These are phyloP conservation scores for Corvus cornix DNA, from an alignment of 2,113 vertebrate genomes.

Conservation along the genomic window DNA sequence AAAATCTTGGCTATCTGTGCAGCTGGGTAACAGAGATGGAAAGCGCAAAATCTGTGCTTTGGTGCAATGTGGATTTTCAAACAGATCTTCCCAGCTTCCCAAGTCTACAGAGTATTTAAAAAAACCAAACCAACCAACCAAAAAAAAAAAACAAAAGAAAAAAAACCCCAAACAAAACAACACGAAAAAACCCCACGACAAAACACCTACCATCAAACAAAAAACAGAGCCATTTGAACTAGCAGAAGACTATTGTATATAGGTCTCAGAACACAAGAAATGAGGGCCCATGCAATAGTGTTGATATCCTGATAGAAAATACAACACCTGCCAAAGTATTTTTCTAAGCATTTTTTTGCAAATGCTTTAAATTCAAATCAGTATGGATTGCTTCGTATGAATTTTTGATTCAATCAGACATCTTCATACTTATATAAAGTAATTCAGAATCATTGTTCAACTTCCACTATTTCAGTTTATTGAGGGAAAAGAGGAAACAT, in stretches of 20 bases:
- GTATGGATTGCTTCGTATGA: background rate
- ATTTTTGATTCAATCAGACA: background rate
- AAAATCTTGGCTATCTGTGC: background rate
- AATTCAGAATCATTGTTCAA: background rate
- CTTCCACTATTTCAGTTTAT: background rate
- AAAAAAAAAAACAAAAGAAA: background rate
- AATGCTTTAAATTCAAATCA: background rate
- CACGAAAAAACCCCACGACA: rapidly evolving
- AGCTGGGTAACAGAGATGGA: background rate
- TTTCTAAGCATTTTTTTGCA: background rate
- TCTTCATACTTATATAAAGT: background rate
- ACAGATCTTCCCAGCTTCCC: background rate
- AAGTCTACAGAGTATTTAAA: background rate
- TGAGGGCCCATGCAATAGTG: background rate
- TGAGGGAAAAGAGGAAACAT: background rate
- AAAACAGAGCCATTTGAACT: background rate
- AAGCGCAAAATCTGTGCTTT: background rate
- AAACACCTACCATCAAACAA: background rate
- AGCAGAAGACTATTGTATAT: background rate
- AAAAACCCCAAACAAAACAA: background rate
- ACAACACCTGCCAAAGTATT: background rate
- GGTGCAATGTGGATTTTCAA: background rate
- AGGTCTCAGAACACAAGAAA: background rate
- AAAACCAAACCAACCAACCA: background rate
- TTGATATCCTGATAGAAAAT: background rate